Percentiles rank a stretch among this genome's conserved stretches.
phyloP scores from a whole-genome alignment of 2,797 vertebrate species.

The Malacoraja senta region DNA sequence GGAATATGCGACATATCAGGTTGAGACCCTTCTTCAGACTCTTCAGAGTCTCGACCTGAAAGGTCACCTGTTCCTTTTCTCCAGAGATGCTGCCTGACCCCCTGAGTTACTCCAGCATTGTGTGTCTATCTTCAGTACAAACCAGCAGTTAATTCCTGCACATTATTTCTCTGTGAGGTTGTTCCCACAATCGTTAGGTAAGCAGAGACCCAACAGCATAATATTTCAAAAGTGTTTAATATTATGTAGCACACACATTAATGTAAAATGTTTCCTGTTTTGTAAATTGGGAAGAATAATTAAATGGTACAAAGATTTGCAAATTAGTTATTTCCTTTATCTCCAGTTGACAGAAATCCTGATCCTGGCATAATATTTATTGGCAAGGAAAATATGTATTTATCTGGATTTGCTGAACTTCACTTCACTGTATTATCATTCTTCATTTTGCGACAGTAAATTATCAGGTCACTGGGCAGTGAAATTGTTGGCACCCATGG shows the following conservation, averaged over 20 bases:
- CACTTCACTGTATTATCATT: conserved; percentile 33
- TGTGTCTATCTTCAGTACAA: too few species aligned
- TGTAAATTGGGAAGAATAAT: conserved; percentile 30
- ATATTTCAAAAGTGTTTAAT: not conserved
- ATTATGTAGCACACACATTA: not conserved
- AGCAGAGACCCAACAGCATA: not conserved
- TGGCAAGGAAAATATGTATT: conserved; percentile 26
- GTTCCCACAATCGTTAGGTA: too few species aligned
- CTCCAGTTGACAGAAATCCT: conserved; percentile 15
- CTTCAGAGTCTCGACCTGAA: too few species aligned
- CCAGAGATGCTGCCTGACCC: too few species aligned
- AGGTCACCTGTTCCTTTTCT: too few species aligned
- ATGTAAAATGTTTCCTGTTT: not conserved
- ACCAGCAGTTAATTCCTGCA: too few species aligned
- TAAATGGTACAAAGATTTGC: conserved; percentile 36
- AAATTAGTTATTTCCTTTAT: conserved; percentile 34
- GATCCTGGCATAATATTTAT: conserved; percentile 27
- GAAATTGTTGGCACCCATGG: conserved; percentile 19
- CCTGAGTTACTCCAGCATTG: too few species aligned
- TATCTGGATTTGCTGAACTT: conserved; percentile 33
- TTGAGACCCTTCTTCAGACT: too few species aligned
- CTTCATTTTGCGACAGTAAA: conserved; percentile 13
- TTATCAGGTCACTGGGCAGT: conserved; percentile 36
- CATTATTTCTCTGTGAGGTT: not conserved
- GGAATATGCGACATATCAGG: too few species aligned